Conservation (phyloP, 2,888 invertebrate species). For the Gymnoscelis rufifasciata region DNA sequence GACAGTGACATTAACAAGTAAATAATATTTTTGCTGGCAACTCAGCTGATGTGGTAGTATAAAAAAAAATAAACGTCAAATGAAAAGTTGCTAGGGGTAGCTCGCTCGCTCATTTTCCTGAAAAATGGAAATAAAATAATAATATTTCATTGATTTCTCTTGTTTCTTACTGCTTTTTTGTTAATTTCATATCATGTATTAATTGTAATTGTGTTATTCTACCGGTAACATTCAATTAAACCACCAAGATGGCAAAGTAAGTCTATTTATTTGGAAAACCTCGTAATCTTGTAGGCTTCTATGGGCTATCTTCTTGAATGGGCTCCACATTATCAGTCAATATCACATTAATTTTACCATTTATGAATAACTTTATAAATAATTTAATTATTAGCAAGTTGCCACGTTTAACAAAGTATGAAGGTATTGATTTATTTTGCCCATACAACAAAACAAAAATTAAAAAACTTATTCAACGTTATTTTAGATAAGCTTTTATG, state of each 20-base stretch:
- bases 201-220: slow-evolving; percentile 27
- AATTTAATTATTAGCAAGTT: no score
- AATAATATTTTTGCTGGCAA: background rate
- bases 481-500: no score
- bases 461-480: no score
- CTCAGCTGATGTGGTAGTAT: background rate
- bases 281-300: background rate
- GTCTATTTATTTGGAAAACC: slow-evolving; percentile 31
- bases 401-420: no score
- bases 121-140: slow-evolving; percentile 22
- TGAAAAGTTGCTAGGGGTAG: background rate
- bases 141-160: slow-evolving; percentile 4
- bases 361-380: background rate
- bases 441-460: no score
- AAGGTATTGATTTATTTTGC: no score
- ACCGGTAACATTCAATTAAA: slow-evolving; percentile 26
- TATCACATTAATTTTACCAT: background rate
- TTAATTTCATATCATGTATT: slow-evolving; percentile 38
- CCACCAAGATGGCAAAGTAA: slow-evolving; percentile 67
- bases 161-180: background rate
- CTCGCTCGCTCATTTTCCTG: slow-evolving; percentile 9
- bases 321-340: slow-evolving; percentile 23
- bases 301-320: slow-evolving; percentile 17
- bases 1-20: background rate
- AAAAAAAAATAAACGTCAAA: slow-evolving; percentile 11